Base-by-base conservation (phyloP, 2,797 vertebrate genomes). In the Melanotaenia nigrans region DNA sequence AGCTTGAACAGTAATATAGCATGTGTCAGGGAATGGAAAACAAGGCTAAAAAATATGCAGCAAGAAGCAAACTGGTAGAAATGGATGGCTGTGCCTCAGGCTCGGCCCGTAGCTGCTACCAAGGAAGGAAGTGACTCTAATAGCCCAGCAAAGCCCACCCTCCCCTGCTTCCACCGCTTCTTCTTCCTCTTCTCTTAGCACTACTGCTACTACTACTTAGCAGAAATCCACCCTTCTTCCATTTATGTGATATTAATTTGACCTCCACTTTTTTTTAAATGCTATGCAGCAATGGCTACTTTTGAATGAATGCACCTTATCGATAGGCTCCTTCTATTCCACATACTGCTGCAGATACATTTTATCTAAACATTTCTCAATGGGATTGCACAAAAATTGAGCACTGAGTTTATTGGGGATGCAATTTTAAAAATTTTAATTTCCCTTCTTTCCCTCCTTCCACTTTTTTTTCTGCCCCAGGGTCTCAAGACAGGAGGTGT, bases 41-140 rank as follows among this genome's bases (percentile, higher is more conserved):
- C 93, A 93, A 93, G 93, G 89, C 89, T 84, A 90, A 93, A 93
- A 93, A 93, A 94, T 92, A 93, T 94, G 93, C 92, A 94, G 92
- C 85, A 75, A 88, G 86, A 93, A 91, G 92, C 88, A 92, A 93
- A 93, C 89, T 90, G 92, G 89, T 90, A 82, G 85, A 83, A 93
- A 94, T 94, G 92, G 91, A 95, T 94, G 92, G 76, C 87, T 89
- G 86, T 75, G 88, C 94, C 90, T 7, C 49, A 75, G 93, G 94
- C 86, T 25, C 33, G 60, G 75, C 93, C 85, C 5, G 1, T 85
- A 89, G 94, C 90, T 77, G 61, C 74, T 80, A 77, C 72, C 79
- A 84, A 87, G 91, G 90, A 92, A 91, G 84, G 84, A 92, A 93
- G 90, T 89, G 81, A 89, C 90, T 93, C 91, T 93, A 93, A 92